Evolutionary conservation across 2,888 invertebrate genomes (phyloP), one percentile per base, ranked within the genome.

Genomic region (Spialia ferax): DNA sequence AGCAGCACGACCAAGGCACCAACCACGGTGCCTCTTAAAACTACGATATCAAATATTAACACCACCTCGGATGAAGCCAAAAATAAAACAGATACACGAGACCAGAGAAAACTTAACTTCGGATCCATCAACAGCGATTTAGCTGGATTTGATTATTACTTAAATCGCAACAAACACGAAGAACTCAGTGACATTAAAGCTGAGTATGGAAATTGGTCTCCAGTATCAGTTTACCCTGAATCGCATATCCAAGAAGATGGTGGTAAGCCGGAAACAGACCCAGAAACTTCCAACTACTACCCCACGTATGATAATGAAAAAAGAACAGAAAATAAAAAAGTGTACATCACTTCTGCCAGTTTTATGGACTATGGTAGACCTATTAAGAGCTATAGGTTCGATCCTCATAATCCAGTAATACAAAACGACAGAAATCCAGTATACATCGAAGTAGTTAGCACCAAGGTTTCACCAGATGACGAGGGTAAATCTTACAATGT

Each of bases 401-500:
- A 94, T 69, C 91, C 90, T n/a, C 88, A 89, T 60, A 94, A 93
- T 68, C 94, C 93, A 55, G 91, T 91, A 0, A 91, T 94, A 42
- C 93, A 94, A 71, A 94, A 94, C 73, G 94, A 94, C 73, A 89
- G 95, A 75, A 95, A 94, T 73, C 95, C 95, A 1, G 93, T 95
- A 10, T 91, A 93, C 61, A 92, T 94, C 64, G 94, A 94, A 78
- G 87, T 91, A 0, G 92, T 94, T 0, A 92, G 92, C 71, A 91
- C 92, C 4, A 91, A 94, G 80, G 92, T 94, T 1, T 90, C 91
- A 5, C 26, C 65, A 6, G 93, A 94, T 18, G 75, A 73, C 59
- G 94, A 94, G 77, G 87, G 86, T 3, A 93, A 93, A 57, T 84
- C 89, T 0, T 90, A 89, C 54, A 89, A 93, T 72, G 94, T 96